These are phyloP conservation scores for Dromas ardeola DNA, from an alignment of 2,113 vertebrate genomes.

Conservation along the genomic window DNA sequence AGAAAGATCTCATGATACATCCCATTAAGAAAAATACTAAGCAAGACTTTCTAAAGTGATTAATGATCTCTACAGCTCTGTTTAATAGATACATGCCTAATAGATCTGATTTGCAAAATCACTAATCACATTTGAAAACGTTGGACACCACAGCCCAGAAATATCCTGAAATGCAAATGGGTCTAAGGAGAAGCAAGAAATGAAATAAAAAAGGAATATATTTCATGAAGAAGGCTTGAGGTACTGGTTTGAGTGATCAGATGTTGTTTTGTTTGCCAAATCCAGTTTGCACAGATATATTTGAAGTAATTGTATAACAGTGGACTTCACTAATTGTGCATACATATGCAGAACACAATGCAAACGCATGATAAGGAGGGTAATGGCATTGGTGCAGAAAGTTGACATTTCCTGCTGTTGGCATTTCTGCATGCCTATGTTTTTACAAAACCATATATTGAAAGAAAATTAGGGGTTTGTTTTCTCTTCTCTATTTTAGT, in stretches of 20 bases:
- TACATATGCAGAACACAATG: background rate
- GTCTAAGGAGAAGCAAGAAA: background rate
- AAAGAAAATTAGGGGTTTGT: background rate
- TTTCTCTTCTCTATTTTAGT: background rate
- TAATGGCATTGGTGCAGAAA: background rate
- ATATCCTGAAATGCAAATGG: background rate
- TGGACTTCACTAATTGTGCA: background rate
- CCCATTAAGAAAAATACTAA: background rate
- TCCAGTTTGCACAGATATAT: background rate
- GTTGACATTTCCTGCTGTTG: background rate
- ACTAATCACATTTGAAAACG: background rate
- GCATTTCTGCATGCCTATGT: background rate
- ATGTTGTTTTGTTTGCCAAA: background rate
- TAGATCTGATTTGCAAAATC: background rate
- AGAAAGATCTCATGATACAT: background rate
- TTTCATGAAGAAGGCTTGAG: background rate
- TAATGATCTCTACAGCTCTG: background rate
- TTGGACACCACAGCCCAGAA: background rate
- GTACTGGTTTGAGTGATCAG: background rate
- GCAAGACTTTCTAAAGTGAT: background rate
- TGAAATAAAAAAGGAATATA: background rate
- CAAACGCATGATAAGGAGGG: fast-evolving
- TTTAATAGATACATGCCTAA: background rate
- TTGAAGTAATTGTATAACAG: background rate
- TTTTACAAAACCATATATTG: background rate